A percentile compares a stretch with the other conserved stretches of the same genome.
These are phyloP conservation scores for Corvus cornix DNA, from an alignment of 2,113 vertebrate genomes.

Conservation along the genomic window DNA sequence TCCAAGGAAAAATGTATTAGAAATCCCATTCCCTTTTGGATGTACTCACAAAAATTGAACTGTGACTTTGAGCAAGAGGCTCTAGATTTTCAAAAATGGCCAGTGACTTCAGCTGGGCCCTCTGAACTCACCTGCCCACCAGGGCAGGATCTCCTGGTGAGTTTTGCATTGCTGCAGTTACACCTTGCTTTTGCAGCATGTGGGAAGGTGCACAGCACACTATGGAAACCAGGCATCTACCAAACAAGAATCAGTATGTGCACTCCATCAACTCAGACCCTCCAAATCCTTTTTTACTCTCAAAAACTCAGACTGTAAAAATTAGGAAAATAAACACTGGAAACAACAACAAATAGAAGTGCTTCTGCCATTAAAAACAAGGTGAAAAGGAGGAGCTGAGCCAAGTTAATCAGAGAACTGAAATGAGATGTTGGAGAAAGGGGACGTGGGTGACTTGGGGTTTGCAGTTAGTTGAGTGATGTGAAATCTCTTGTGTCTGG, in stretches of 20 bases:
- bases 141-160: not conserved
- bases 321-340: not conserved
- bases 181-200: not conserved
- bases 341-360: not conserved
- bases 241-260: not conserved
- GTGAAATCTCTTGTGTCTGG: constrained; percentile 51
- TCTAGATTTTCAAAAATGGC: not conserved
- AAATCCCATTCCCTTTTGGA: not conserved
- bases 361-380: constrained; percentile 21
- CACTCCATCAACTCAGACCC: not conserved
- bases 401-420: constrained; percentile 42
- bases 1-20: not conserved
- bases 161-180: not conserved
- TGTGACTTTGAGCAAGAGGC: not conserved
- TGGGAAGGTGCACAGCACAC: not conserved
- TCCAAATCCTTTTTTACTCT: not conserved
- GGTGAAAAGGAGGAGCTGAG: constrained; percentile 37
- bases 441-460: not conserved
- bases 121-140: not conserved
- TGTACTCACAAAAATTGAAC: not conserved
- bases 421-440: constrained; percentile 39
- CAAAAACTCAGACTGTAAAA: not conserved
- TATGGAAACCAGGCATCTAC: not conserved
- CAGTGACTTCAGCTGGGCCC: not conserved
- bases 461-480: constrained; percentile 40